Base-by-base conservation (phyloP, 2,113 vertebrate species). In the Macquaria ambigua region DNA sequence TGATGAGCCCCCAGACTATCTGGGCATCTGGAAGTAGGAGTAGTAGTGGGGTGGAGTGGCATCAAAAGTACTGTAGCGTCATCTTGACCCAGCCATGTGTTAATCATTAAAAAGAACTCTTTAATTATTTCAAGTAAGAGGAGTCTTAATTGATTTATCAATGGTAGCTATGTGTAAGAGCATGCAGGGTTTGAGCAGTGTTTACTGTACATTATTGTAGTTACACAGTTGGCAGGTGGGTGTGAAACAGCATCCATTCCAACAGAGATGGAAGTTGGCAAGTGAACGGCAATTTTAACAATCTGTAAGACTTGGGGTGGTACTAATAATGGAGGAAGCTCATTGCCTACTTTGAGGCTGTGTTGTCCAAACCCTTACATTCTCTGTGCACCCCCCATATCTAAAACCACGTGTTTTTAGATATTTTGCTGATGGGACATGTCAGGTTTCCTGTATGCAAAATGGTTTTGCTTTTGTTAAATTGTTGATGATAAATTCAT, bases 1-100 rank as follows among this genome's bases (percentile, higher is more conserved):
- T 69, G 23, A 3, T 79, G 70, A 74, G 37, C 23, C 37, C 23
- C 34, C 37, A 56, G 12, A n/a, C 37, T 67, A 25, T 64, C 0
- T 16, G 46, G 55, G 63, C n/a, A 69, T 62, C 77, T 75, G 56
- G 46, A 75, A 62, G 77, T 69, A 56, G 52, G 52, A 79, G 55
- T 37, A 28, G 11, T 43, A 6, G 56, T 28, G 10, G 12, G 43
- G n/a, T 5, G 0, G 15, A 28, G 14, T 43, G 8, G 15, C 23
- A 28, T 59, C 15, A 37, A 25, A 58, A 73, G 23, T 41, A 39
- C 25, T 69, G 53, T 14, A 69, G 66, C 55, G 25, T 34, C 53
- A 59, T 48, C 37, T 28, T 66, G 46, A 53, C 48, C 59, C 34
- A 25, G 61, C 53, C 25, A 58, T 34, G 12, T 68, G 39, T 68